A percentile compares a stretch with the other conserved stretches of the same genome.
phyloP scores from a whole-genome alignment of 2,797 vertebrate species.

The Echiichthys vipera region DNA sequence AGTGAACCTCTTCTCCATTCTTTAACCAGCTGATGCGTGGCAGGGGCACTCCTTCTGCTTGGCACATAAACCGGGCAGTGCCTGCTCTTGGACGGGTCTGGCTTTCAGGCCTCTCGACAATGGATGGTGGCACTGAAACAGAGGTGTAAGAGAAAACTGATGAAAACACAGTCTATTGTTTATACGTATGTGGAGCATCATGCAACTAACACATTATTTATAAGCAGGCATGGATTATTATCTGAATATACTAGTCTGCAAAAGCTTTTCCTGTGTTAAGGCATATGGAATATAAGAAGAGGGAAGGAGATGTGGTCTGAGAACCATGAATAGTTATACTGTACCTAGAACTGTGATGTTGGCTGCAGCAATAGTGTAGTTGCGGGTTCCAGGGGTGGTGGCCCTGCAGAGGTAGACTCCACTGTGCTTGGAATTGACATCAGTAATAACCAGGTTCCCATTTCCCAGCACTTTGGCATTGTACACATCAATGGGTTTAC shows the following conservation, averaged over 20 bases:
- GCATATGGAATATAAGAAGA: background rate
- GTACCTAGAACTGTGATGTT: slow-evolving; percentile 92
- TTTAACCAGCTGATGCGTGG: slow-evolving; percentile 97
- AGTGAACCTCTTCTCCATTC: slow-evolving; percentile 92
- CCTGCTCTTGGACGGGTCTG: slow-evolving; percentile 97
- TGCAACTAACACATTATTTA: background rate
- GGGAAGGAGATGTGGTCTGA: background rate
- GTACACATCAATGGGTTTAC: slow-evolving; percentile 96
- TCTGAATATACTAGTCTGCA: background rate
- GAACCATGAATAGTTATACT: background rate
- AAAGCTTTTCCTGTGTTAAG: background rate
- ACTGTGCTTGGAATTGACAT: slow-evolving; percentile 88
- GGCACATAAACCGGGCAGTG: slow-evolving; percentile 96
- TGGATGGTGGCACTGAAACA: slow-evolving; percentile 90
- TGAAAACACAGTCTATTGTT: slow-evolving; percentile 16
- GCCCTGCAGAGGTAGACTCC: slow-evolving; percentile 94
- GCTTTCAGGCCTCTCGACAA: slow-evolving; percentile 94
- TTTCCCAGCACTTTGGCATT: slow-evolving; percentile 94
- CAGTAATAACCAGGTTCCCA: slow-evolving; percentile 93
- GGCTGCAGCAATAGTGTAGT: slow-evolving; percentile 92
- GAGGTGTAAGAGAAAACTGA: background rate
- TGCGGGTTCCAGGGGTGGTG: slow-evolving; percentile 94
- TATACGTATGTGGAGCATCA: background rate
- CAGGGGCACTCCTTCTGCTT: slow-evolving; percentile 91
- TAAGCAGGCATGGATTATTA: background rate